phyloP scores from a whole-genome alignment of 2,797 vertebrate genomes.

The Hephaestus fuliginosus region DNA sequence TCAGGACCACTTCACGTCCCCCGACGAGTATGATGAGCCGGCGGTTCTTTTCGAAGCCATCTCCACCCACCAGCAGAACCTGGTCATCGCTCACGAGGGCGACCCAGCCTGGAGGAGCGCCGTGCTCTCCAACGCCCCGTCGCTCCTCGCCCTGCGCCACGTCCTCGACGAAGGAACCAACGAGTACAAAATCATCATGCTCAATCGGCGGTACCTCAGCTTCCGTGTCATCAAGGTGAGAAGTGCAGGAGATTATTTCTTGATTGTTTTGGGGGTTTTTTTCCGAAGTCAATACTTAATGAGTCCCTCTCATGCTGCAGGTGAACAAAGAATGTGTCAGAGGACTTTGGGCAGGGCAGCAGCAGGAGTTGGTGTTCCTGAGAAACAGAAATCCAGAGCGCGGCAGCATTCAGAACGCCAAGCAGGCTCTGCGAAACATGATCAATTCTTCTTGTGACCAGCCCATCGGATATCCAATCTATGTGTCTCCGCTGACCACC shows the following conservation, averaged over 20 bases:
- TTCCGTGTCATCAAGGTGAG: constrained; percentile 97
- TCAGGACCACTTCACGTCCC: constrained; percentile 99
- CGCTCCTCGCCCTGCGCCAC: constrained; percentile 95
- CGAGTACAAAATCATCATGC: constrained; percentile 99
- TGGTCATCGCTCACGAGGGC: constrained; percentile 97
- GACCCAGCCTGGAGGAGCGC: constrained; percentile 98
- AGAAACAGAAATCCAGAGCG: constrained; percentile 98
- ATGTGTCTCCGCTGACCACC: constrained; percentile 97
- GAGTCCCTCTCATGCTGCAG: constrained; percentile 62
- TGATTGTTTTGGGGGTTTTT: neutral
- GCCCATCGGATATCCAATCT: constrained; percentile 98
- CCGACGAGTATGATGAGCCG: constrained; percentile 97
- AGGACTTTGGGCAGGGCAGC: constrained; percentile 98
- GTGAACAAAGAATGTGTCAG: constrained; percentile 99
- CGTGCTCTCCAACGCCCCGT: constrained; percentile 95
- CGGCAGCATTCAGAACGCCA: constrained; percentile 99
- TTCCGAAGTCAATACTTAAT: neutral
- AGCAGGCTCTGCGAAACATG: constrained; percentile 98
- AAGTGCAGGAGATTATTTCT: neutral
- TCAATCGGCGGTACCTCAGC: constrained; percentile 96
- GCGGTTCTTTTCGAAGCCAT: constrained; percentile 97
- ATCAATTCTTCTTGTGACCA: constrained; percentile 99
- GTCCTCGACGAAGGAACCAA: constrained; percentile 98
- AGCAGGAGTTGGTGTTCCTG: constrained; percentile 97
- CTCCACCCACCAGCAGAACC: constrained; percentile 93